Percentiles rank a stretch among this genome's conserved stretches.
phyloP scores from a whole-genome alignment of 2,113 vertebrate genomes.

The Rattus rattus region DNA sequence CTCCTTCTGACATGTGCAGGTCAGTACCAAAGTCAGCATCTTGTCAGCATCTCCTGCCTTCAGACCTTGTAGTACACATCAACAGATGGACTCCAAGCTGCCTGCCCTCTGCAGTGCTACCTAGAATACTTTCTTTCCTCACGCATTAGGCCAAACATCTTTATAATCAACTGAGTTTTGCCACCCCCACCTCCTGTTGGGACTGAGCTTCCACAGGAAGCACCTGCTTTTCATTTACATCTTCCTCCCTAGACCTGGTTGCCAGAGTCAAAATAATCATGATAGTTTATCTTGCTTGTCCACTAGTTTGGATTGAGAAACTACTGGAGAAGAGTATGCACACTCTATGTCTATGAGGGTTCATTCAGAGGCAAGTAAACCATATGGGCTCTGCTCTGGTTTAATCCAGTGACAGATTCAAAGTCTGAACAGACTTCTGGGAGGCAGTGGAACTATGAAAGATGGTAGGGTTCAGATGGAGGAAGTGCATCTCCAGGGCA shows the following conservation, averaged over 20 bases:
- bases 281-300: background rate
- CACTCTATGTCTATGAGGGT: background rate
- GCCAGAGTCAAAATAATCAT: background rate
- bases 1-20: background rate
- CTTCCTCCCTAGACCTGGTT: background rate
- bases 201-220: background rate
- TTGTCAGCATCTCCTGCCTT: background rate
- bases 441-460: background rate
- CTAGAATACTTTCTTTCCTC: background rate
- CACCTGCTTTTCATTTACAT: background rate
- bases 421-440: background rate
- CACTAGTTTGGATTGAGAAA: background rate
- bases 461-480: too few species aligned
- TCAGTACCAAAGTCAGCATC: background rate
- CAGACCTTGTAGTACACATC: background rate
- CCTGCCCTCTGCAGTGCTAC: background rate
- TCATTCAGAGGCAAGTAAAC: background rate
- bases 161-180: constrained; percentile 13
- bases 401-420: background rate
- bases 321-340: background rate
- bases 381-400: background rate
- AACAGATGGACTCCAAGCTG: background rate
- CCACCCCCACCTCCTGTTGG: background rate
- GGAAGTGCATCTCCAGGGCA: background rate
- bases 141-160: background rate